Evolutionary conservation across 1,140 invertebrate genomes (phyloP).

Genomic region (Philaenus spumarius): DNA sequence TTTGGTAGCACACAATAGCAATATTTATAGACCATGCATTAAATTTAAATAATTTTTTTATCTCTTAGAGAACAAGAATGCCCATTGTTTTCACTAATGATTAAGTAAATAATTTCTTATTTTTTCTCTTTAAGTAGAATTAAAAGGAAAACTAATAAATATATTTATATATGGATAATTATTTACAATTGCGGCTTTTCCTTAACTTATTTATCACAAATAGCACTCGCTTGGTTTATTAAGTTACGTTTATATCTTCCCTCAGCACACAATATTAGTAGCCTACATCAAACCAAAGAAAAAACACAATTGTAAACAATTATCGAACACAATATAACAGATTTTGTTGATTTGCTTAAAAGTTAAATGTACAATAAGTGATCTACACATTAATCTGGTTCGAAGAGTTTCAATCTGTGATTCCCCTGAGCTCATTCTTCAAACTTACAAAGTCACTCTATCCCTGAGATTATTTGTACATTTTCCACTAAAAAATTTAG

Average conservation of each 20-base stretch:
- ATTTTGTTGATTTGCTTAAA: neutral
- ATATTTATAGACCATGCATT: slow-evolving; percentile 16
- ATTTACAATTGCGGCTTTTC: too few species aligned
- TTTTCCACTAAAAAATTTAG: neutral
- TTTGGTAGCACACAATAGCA: neutral
- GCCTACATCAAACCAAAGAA: neutral
- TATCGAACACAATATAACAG: neutral
- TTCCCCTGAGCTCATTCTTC: neutral
- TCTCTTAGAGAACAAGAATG: slow-evolving; percentile 12
- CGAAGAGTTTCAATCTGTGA: neutral
- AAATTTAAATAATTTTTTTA: slow-evolving; percentile 14
- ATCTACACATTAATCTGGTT: neutral
- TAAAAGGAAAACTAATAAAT: too few species aligned
- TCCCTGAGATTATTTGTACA: neutral
- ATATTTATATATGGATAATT: too few species aligned
- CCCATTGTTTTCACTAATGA: slow-evolving; percentile 15
- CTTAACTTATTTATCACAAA: too few species aligned
- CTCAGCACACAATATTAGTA: too few species aligned
- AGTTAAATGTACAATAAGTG: neutral
- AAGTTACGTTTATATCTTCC: too few species aligned
- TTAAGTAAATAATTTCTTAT: slow-evolving; percentile 15
- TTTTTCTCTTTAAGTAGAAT: too few species aligned
- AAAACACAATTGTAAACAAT: neutral
- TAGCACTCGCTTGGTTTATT: too few species aligned
- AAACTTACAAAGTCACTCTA: neutral